Evolutionary conservation across 2,113 vertebrate genomes (phyloP).

Genomic region (Nycticryphes semicollaris): DNA sequence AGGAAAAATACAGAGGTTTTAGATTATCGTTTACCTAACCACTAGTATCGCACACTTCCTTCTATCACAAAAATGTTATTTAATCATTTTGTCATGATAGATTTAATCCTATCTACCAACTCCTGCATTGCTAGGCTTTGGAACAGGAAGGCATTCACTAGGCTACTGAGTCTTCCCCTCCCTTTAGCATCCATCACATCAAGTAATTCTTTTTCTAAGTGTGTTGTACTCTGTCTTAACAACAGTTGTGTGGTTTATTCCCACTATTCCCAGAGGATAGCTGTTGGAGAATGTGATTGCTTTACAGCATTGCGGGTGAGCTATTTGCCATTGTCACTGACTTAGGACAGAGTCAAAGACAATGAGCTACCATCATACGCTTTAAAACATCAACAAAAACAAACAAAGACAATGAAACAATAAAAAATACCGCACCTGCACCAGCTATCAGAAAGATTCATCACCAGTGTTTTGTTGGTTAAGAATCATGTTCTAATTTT

Average conservation of each 20-base stretch:
- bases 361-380: neutral
- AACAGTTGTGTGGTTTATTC: neutral
- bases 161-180: neutral
- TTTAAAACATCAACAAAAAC: neutral
- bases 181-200: accelerated
- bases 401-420: neutral
- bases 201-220: neutral
- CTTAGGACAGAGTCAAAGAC: neutral
- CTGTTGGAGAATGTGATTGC: neutral
- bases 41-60: neutral
- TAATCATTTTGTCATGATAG: neutral
- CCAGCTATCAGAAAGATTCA: neutral
- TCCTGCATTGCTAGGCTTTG: neutral
- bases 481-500: neutral
- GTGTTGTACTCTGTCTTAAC: neutral
- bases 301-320: neutral
- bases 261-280: neutral
- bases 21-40: neutral
- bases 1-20: neutral
- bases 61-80: neutral
- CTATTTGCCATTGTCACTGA: neutral
- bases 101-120: neutral
- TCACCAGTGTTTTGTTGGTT: neutral
- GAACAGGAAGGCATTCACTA: neutral
- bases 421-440: neutral